Evolutionary conservation across 2,113 vertebrate genomes (phyloP).

Genomic region (Phocoena sinus): DNA sequence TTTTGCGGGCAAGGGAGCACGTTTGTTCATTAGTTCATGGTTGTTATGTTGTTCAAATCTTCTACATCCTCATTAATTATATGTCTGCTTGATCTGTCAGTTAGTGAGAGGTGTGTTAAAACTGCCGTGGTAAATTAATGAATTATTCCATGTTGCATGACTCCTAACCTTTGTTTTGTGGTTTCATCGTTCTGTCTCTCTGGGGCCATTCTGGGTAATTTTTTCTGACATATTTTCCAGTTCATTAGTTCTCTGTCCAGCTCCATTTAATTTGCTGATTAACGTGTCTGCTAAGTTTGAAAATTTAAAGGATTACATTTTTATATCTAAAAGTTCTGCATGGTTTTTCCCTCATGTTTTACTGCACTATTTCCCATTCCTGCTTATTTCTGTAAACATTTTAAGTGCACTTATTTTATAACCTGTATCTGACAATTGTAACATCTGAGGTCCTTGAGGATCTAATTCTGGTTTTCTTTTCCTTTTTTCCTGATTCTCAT

Average conservation of each 20-base stretch:
- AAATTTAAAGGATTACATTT: neutral
- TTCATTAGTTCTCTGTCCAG: neutral
- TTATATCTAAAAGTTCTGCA: neutral
- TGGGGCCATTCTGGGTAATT: neutral
- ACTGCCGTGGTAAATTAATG: neutral
- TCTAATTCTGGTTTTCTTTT: neutral
- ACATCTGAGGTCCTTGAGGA: neutral
- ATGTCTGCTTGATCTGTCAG: no score
- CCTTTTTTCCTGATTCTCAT: accelerated
- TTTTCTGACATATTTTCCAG: neutral
- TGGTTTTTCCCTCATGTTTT: neutral
- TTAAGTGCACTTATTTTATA: neutral
- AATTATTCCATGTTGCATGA: neutral
- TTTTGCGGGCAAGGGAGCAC: neutral
- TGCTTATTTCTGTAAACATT: neutral
- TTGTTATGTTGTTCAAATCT: neutral
- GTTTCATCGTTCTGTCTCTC: neutral
- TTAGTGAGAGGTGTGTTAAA: neutral
- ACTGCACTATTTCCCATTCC: neutral
- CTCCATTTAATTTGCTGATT: neutral
- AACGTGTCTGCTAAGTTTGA: neutral
- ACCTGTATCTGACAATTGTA: neutral
- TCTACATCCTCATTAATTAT: neutral
- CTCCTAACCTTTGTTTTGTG: neutral
- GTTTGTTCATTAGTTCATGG: neutral